Conservation (phyloP, 2,888 invertebrate genomes). For the Spodoptera exigua region DNA sequence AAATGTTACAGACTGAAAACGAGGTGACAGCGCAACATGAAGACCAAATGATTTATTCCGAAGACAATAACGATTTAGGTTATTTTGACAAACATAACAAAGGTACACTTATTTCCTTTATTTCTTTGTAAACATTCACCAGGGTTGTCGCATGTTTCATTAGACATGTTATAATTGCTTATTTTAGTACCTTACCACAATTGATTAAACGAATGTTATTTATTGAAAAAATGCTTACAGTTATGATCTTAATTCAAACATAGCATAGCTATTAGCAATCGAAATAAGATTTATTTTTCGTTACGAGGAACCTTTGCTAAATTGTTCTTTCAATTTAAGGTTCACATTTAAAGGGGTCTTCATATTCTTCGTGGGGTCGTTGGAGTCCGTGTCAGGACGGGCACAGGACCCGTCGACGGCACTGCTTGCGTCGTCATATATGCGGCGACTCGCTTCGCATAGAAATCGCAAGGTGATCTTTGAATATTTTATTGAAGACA, state of each 20-base stretch:
- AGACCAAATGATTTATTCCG: slow-evolving; percentile 51
- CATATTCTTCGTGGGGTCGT: slow-evolving; percentile 77
- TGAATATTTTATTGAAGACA: slow-evolving; percentile 40
- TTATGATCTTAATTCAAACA: slow-evolving; percentile 8
- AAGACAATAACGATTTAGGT: slow-evolving; percentile 36
- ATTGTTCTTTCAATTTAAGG: slow-evolving; percentile 56
- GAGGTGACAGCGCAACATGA: slow-evolving; percentile 57
- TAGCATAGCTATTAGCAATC: no score
- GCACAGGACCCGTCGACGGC: slow-evolving; percentile 74
- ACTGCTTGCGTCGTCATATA: slow-evolving; percentile 73
- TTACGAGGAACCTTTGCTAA: no score
- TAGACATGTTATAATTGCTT: no score
- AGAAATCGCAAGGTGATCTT: slow-evolving; percentile 76
- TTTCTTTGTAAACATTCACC: background rate
- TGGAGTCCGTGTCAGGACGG: slow-evolving; percentile 79
- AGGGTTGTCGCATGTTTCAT: no score
- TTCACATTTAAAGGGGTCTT: slow-evolving; percentile 61
- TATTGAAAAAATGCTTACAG: no score
- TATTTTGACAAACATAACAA: slow-evolving; percentile 33
- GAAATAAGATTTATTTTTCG: no score
- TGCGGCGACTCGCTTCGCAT: slow-evolving; percentile 80
- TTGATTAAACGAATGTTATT: no score
- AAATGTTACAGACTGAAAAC: slow-evolving; percentile 67
- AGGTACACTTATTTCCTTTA: slow-evolving; percentile 39
- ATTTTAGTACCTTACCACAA: no score